Evolutionary conservation across 2,113 vertebrate species (phyloP).

Genomic region (Polypterus bichir): DNA sequence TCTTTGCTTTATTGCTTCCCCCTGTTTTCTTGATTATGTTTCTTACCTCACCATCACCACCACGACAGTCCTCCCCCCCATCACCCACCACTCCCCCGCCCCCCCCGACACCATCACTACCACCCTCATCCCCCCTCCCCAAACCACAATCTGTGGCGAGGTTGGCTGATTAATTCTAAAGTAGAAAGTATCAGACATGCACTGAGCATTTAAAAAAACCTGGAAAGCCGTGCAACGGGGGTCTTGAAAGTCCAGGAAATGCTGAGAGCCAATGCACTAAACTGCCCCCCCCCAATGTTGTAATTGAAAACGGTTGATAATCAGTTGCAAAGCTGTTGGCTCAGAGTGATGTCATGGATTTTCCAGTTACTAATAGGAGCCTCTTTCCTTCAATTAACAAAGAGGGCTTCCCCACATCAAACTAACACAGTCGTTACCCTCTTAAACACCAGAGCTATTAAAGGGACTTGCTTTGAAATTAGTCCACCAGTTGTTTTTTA

Average conservation of each 20-base stretch:
- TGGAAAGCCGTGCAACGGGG: constrained; percentile 7
- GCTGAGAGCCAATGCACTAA: constrained; percentile 2
- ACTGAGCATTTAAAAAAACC: constrained; percentile 38
- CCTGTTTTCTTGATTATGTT: constrained; percentile 65
- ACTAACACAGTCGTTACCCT: constrained; percentile 27
- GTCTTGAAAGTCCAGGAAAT: not conserved
- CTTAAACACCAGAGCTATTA: constrained; percentile 18
- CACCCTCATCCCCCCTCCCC: constrained; percentile 29
- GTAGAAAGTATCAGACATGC: constrained; percentile 50
- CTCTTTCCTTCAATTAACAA: constrained; percentile 34
- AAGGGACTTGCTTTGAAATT: constrained; percentile 22
- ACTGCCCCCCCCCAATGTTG: constrained; percentile 17
- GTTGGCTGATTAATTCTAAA: constrained; percentile 39
- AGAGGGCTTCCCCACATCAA: constrained; percentile 45
- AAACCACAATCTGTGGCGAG: constrained; percentile 34
- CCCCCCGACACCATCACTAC: constrained; percentile 12
- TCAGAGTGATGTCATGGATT: constrained; percentile 36
- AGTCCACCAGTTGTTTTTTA: constrained; percentile 25
- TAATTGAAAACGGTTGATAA: constrained; percentile 50
- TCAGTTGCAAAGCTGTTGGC: constrained; percentile 36
- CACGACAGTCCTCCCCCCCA: constrained; percentile 50
- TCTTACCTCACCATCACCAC: constrained; percentile 54
- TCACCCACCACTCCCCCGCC: constrained; percentile 46
- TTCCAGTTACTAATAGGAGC: constrained; percentile 32
- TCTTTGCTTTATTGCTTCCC: constrained; percentile 64